Percentiles rank a stretch among this genome's conserved stretches.
These are phyloP conservation scores for Dromius quadrimaculatus DNA, from an alignment of 2,888 invertebrate species.

Conservation along the genomic window DNA sequence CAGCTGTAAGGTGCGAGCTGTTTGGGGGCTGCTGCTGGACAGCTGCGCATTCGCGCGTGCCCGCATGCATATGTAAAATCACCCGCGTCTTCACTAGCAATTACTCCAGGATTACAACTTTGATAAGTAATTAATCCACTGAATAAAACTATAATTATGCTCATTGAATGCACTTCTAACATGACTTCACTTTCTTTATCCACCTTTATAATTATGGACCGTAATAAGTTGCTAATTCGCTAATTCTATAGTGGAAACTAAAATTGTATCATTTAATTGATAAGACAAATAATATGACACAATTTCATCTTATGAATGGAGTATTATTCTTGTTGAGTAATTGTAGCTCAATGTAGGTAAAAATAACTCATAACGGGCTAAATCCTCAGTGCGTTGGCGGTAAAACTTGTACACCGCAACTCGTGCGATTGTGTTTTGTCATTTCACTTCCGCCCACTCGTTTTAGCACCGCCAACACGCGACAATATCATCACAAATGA, in stretches of 20 bases:
- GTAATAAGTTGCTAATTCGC: constrained; percentile 1
- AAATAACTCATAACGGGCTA: constrained; percentile 14
- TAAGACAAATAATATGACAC: too few relatives aligned
- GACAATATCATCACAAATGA: too few relatives aligned
- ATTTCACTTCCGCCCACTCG: constrained; percentile 59
- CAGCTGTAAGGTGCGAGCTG: background rate
- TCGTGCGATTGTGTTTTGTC: constrained; percentile 51
- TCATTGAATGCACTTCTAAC: constrained; percentile 11
- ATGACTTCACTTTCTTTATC: constrained; percentile 5
- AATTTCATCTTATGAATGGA: constrained; percentile 9
- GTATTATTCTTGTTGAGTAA: constrained; percentile 4
- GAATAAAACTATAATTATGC: constrained; percentile 27
- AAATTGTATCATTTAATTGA: too few relatives aligned
- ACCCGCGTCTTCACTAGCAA: constrained; percentile 14
- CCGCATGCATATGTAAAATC: constrained; percentile 19
- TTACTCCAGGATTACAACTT: constrained; percentile 19
- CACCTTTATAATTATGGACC: constrained; percentile 7
- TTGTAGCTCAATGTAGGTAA: constrained; percentile 7
- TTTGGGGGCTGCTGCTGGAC: background rate
- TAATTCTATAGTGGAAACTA: background rate
- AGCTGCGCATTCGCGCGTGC: constrained; percentile 21
- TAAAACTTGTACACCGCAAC: background rate
- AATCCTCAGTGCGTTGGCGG: constrained; percentile 1
- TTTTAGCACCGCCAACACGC: constrained; percentile 54
- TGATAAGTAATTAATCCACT: constrained; percentile 32